Base-by-base conservation (phyloP, 2,888 invertebrate species). In the Crematogaster levior region DNA sequence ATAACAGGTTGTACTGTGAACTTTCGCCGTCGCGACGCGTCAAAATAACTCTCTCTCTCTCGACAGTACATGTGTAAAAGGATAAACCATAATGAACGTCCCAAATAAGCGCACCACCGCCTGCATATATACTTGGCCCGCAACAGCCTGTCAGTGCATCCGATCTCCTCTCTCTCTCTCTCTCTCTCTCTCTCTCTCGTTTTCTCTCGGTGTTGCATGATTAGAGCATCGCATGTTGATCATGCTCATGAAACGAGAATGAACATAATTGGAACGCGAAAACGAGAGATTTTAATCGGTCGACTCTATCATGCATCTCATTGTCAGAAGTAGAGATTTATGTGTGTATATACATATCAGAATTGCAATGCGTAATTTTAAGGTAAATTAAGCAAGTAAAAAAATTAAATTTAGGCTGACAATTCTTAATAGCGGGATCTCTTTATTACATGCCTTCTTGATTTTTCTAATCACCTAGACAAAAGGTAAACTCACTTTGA, bases 151-250 rank as follows among this genome's bases (percentile, higher is more conserved):
- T 9, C 27, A 60, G 27, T 46, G 60, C 58, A 37, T 3, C 21
- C n/a, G n/a, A n/a, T n/a, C n/a, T n/a, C n/a, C n/a, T n/a, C n/a
- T n/a, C n/a, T n/a, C n/a, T n/a, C n/a, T n/a, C n/a, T n/a, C n/a
- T n/a, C n/a, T n/a, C n/a, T n/a, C n/a, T n/a, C n/a, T n/a, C n/a
- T n/a, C n/a, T n/a, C n/a, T n/a, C n/a, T n/a, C n/a, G n/a, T n/a
- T 86, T 81, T 88, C 85, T 77, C 66, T 80, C 48, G 37, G n/a
- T 58, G 74, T 72, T 73, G 1, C 4, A 40, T 18, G 86, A 88
- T 85, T 86, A 77, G 81, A 84, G 82, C 83, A 74, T 53, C 80
- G 72, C 24, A 12, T 51, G 27, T 63, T 37, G 18, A 75, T 63
- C 24, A 37, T 18, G 27, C 40, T 74, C 60, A 18, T 46, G 37